Evolutionary conservation across 2,113 vertebrate species (phyloP), one percentile per base, ranked within the genome.

Genomic region (Petroica traversi): DNA sequence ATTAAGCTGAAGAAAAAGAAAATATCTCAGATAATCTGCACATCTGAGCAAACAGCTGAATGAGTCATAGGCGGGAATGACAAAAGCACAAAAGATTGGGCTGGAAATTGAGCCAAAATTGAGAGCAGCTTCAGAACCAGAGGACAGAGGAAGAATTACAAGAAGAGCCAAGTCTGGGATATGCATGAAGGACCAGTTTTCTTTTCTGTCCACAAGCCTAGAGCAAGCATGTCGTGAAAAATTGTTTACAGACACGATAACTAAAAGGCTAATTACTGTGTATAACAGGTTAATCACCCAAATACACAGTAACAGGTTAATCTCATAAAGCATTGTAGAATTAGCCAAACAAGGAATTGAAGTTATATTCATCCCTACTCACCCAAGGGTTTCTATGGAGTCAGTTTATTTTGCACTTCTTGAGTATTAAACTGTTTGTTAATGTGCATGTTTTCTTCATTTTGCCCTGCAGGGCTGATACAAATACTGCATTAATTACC

Each of bases 21-120:
- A 74, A 58, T 29, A 62, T 52, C 43, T 69, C 33, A 29, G 38
- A 72, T 61, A 91, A 83, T 92, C 67, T 76, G 45, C 72, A 69
- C 34, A 58, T 66, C 23, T 55, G 23, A 96, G 75, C 26, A 77
- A 59, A 89, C 31, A 54, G 25, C 40, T 71, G 67, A 38, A 71
- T 80, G 82, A 96, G 51, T 94, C 93, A 92, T 46, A 83, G 12
- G 33, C 57, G 34, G 91, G 59, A 79, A 93, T 18, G 72, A 91
- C 74, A 89, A 89, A 93, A 62, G 46, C 84, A 76, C n/a, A 92
- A 76, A 92, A 82, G 46, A 88, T n/a, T 2, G 2, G 28, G 34
- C 36, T 31, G 34, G 46, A 96, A 94, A 93, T 3, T 28, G 26
- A 93, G 92, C 87, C 89, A 90, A 94, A 93, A 88, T 11, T 85